Percentiles rank a stretch among this genome's conserved stretches.
phyloP scores from a whole-genome alignment of 2,888 invertebrate genomes.

The Rhynchonema sp. region DNA sequence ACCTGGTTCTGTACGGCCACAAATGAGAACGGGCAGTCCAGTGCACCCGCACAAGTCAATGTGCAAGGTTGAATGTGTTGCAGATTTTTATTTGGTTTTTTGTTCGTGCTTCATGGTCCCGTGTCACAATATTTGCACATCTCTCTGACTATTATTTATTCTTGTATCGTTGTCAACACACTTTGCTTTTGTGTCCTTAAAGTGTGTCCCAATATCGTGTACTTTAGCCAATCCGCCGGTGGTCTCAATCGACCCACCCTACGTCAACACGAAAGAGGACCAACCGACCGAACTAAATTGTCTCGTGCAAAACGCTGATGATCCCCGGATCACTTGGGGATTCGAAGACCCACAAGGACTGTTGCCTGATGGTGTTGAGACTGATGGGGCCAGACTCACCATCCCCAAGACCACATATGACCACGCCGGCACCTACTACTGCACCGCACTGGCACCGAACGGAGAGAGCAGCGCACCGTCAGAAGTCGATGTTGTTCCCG shows the following conservation, averaged over 20 bases:
- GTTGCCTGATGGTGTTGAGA: not conserved
- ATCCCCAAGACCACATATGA: not conserved
- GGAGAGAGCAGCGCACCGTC: not conserved
- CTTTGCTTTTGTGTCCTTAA: too few relatives aligned
- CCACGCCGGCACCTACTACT: slow-evolving; percentile 1
- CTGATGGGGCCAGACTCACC: not conserved
- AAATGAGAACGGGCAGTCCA: not conserved
- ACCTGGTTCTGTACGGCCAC: not conserved
- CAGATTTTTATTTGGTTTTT: too few relatives aligned
- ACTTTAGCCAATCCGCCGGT: not conserved
- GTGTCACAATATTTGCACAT: too few relatives aligned
- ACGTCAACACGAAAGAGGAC: not conserved
- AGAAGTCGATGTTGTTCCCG: not conserved
- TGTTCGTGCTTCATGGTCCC: too few relatives aligned
- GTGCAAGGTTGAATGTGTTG: too few relatives aligned
- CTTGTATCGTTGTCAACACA: too few relatives aligned
- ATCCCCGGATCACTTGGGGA: not conserved
- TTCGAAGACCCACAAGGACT: not conserved
- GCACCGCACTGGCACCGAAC: not conserved
- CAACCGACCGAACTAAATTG: not conserved
- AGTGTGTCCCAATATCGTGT: too few relatives aligned
- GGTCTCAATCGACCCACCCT: not conserved
- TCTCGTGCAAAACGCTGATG: not conserved
- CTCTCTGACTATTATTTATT: too few relatives aligned
- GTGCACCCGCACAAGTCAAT: not conserved